phyloP scores from a whole-genome alignment of 2,113 vertebrate genomes.

The Pachypanchax playfairii region DNA sequence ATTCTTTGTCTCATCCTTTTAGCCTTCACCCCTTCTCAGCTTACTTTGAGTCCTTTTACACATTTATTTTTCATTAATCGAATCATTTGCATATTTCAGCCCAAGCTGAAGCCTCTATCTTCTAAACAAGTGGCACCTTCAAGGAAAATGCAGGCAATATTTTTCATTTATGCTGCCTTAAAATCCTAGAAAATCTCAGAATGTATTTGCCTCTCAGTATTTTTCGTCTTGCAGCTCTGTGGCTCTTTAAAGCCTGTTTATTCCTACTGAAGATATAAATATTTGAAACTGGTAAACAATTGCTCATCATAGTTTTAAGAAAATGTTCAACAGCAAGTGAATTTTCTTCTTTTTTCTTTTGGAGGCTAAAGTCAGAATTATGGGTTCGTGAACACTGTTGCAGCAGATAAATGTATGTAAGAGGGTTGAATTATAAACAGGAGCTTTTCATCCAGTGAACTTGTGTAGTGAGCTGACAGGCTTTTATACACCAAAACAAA shows the following conservation, averaged over 20 bases:
- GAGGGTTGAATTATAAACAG: no score
- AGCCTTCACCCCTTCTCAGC: constrained; percentile 7
- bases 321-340: no score
- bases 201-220: not conserved
- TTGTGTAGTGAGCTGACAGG: no score
- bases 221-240: not conserved
- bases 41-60: constrained; percentile 7
- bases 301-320: not conserved
- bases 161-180: not conserved
- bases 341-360: no score
- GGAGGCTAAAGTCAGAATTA: no score
- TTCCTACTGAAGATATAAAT: not conserved
- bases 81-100: constrained; percentile 10
- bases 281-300: not conserved
- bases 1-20: not conserved
- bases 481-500: no score
- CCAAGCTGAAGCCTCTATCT: constrained; percentile 6
- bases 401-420: no score
- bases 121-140: not conserved
- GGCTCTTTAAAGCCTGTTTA: constrained; percentile 1
- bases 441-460: no score
- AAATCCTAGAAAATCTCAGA: not conserved
- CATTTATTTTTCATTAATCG: constrained; percentile 14
- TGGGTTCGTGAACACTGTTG: no score
- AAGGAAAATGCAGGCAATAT: constrained; percentile 2